phyloP scores from a whole-genome alignment of 2,888 invertebrate species.

The Catonia carolina region DNA sequence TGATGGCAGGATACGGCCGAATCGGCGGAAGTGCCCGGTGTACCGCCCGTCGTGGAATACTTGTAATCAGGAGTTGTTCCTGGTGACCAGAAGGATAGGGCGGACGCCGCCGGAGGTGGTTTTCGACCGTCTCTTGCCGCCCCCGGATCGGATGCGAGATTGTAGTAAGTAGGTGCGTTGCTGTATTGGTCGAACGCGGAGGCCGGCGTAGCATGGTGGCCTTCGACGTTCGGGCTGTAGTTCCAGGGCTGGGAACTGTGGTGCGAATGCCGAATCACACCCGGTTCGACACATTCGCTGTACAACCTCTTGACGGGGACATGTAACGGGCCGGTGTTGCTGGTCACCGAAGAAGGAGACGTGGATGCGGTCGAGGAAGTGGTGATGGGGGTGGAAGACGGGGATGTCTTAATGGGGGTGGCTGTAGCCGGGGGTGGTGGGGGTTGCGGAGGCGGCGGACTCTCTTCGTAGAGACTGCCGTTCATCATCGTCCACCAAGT shows the following conservation, averaged over 20 bases:
- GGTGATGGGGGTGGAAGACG: constrained; percentile 53
- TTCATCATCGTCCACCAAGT: constrained; percentile 82
- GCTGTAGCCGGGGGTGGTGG: constrained; percentile 29
- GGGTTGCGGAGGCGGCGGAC: constrained; percentile 44
- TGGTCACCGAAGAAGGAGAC: constrained; percentile 59
- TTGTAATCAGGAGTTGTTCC: constrained; percentile 54
- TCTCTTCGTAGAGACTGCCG: constrained; percentile 60
- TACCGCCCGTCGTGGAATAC: constrained; percentile 40
- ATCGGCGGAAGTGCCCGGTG: constrained; percentile 40
- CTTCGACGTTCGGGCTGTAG: constrained; percentile 57
- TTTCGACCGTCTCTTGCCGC: constrained; percentile 56
- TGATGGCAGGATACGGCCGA: constrained; percentile 47
- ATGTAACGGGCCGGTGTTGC: constrained; percentile 64
- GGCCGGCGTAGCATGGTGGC: constrained; percentile 46
- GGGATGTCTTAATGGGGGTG: constrained; percentile 38
- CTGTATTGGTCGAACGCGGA: constrained; percentile 57
- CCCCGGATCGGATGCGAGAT: constrained; percentile 58
- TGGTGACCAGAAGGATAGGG: constrained; percentile 64
- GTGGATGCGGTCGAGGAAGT: constrained; percentile 55
- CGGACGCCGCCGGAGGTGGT: constrained; percentile 43
- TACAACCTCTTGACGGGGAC: constrained; percentile 77
- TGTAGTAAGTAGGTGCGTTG: constrained; percentile 64
- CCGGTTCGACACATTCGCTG: constrained; percentile 47
- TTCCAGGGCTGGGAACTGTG: constrained; percentile 61
- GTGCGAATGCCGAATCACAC: constrained; percentile 68